Base-by-base conservation (phyloP, 2,888 invertebrate genomes). In the Xestobium rufovillosum region DNA sequence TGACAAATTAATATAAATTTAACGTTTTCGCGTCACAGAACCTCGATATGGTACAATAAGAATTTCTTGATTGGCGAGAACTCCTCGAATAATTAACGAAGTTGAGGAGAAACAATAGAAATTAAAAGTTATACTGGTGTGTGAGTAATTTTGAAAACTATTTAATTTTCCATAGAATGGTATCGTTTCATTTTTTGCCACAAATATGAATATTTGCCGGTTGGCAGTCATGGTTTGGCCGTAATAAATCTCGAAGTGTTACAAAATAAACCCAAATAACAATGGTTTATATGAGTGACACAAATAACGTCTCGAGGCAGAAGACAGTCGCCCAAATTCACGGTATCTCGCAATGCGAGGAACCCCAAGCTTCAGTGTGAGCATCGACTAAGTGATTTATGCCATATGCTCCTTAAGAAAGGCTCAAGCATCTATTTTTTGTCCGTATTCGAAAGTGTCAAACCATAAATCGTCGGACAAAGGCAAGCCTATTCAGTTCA, bases 401-500 rank as follows among this genome's bases (percentile, higher is more conserved):
- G 59, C 62, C 64, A 49, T 61, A 58, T 61, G 59, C 60, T 61
- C 57, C 61, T 61, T 59, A 62, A 61, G 62, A 64, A 63, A 61
- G 59, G 61, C 60, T 60, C 61, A 60, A 62, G 63, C 63, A 61
- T 60, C 62, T 56, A 59, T 61, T 63, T 63, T 63, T 62, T 63
- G 61, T 58, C 56, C 60, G 61, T 60, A 61, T 62, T 62, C 60
- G 61, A 63, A 63, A 63, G 62, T 65, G 64, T 65, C 64, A 63
- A 62, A 58, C 61, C 61, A 65, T 65, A 64, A 64, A 64, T 64
- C 60, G 56, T 61, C 47, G 53, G 53, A 57, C 59, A 58, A 58
- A 57, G 52, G 57, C 52, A 48, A 41, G 49, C 23, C 6, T 19
- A n/a, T n/a, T n/a, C n/a, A n/a, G n/a, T n/a, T n/a, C n/a, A n/a